Conservation (phyloP, 1,140 invertebrate species). For the Ips typographus region DNA sequence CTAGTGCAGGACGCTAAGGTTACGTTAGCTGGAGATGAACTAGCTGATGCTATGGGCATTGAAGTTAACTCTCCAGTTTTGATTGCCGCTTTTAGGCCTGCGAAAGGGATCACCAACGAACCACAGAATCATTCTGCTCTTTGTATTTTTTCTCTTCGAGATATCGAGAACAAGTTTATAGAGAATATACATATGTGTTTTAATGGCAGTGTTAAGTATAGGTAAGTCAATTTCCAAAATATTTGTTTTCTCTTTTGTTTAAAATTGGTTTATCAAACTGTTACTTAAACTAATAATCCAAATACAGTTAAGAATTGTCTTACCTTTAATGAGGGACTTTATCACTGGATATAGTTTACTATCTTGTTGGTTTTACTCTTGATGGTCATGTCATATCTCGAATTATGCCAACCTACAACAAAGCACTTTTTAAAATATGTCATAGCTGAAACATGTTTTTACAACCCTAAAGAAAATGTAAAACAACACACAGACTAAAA, state of each 20-base stretch:
- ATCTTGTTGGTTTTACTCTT: no score
- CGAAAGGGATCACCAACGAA: slow-evolving; percentile 78
- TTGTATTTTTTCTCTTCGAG: slow-evolving; percentile 80
- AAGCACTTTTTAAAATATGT: no score
- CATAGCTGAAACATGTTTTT: no score
- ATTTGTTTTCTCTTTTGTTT: background rate
- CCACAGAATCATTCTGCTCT: slow-evolving; percentile 77
- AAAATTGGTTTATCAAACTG: no score
- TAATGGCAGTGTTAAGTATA: slow-evolving; percentile 86
- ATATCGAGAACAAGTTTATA: slow-evolving; percentile 91
- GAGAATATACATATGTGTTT: slow-evolving; percentile 98
- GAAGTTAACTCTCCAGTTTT: slow-evolving; percentile 75
- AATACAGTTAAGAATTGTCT: no score
- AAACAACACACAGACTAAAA: no score
- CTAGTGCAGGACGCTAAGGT: slow-evolving; percentile 89
- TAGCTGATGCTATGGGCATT: slow-evolving; percentile 79
- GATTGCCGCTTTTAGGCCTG: slow-evolving; percentile 81
- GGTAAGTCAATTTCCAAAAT: slow-evolving; percentile 17
- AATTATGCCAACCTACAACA: no score
- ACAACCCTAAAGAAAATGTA: no score
- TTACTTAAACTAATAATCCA: background rate
- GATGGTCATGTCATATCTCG: no score
- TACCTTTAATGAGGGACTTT: no score
- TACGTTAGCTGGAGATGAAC: slow-evolving; percentile 73
- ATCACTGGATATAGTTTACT: no score